Evolutionary conservation across 1,140 invertebrate species (phyloP).

Genomic region (Temnothorax curvispinosus): DNA sequence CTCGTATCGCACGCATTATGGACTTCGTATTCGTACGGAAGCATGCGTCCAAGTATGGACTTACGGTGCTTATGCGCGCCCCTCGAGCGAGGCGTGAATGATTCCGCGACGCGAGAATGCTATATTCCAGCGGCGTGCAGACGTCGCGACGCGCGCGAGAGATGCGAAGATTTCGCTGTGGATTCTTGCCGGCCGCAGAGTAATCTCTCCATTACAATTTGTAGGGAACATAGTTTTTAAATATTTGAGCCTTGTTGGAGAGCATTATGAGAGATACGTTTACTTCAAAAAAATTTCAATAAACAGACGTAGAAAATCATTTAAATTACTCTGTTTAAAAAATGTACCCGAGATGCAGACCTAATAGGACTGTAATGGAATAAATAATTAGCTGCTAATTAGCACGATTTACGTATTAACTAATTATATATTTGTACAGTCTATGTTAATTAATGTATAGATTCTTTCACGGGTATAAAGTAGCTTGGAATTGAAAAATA

Average conservation of each 20-base stretch:
- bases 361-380: background rate
- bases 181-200: background rate
- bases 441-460: background rate
- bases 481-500: background rate
- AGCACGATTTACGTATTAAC: slow-evolving; percentile 1
- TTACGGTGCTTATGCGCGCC: slow-evolving; percentile 78
- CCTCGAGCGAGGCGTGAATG: slow-evolving; percentile 78
- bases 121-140: slow-evolving; percentile 72
- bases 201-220: background rate
- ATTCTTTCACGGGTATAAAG: background rate
- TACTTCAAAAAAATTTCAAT: background rate
- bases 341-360: background rate
- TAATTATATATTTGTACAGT: background rate
- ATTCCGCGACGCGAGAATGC: slow-evolving; percentile 70
- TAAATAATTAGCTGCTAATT: slow-evolving; percentile 8
- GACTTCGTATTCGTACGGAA: slow-evolving; percentile 77
- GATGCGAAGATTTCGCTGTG: slow-evolving; percentile 19
- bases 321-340: background rate
- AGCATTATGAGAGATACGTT: background rate
- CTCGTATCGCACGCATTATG: slow-evolving; percentile 75
- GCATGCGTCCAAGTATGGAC: slow-evolving; percentile 80
- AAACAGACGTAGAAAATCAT: background rate
- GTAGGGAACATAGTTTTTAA: background rate
- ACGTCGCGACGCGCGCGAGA: slow-evolving; percentile 57
- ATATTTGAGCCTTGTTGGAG: background rate